A percentile compares a stretch with the other conserved stretches of the same genome.
phyloP scores from a whole-genome alignment of 2,888 invertebrate genomes.

The Dione juno region DNA sequence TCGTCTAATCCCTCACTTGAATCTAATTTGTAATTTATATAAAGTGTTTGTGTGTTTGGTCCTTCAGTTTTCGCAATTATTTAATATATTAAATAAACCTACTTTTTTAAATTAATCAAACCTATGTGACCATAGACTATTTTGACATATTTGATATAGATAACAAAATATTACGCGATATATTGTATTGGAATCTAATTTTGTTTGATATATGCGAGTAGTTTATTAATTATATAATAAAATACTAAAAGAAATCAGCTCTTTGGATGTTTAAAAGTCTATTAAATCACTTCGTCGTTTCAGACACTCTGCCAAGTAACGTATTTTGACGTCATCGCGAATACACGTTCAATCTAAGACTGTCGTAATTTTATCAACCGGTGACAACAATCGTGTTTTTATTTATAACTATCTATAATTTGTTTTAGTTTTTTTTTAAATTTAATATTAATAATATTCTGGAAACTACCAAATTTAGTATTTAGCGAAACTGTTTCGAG shows the following conservation, averaged over 20 bases:
- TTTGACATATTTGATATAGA: no score
- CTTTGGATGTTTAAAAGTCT: constrained; percentile 18
- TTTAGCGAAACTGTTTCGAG: no score
- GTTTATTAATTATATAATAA: constrained; percentile 5
- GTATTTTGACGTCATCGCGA: constrained; percentile 26
- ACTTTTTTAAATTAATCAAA: no score
- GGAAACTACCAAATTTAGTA: no score
- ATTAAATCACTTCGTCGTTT: constrained; percentile 7
- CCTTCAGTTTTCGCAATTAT: neutral
- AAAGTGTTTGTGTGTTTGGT: neutral
- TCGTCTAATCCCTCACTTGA: neutral
- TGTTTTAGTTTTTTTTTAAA: neutral
- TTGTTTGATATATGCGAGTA: neutral
- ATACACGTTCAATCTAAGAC: constrained; percentile 17
- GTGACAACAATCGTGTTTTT: constrained; percentile 20
- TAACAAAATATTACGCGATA: no score
- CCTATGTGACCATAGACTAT: no score
- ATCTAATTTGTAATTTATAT: neutral
- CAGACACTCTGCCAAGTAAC: constrained; percentile 27
- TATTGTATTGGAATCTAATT: no score
- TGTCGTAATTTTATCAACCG: constrained; percentile 21
- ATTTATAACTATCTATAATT: neutral
- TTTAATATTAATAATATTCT: no score
- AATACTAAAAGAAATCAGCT: constrained; percentile 3
- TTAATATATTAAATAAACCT: neutral